These are phyloP conservation scores for Apamea monoglypha DNA, from an alignment of 2,888 invertebrate genomes.

Conservation along the genomic window DNA sequence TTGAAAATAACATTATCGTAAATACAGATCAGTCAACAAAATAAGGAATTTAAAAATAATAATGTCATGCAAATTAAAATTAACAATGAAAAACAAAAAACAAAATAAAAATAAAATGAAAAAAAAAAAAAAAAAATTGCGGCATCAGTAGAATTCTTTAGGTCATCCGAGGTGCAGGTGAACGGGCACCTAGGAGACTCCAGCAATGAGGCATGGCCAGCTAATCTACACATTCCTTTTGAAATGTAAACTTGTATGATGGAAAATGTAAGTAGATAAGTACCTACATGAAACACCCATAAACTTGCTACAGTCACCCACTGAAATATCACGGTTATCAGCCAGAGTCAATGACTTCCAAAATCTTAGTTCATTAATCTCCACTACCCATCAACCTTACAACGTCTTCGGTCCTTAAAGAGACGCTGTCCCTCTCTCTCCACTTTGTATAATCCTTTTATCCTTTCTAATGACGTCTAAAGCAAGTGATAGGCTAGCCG, in stretches of 20 bases:
- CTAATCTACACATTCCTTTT: neutral
- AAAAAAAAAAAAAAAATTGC: no score
- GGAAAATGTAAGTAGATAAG: neutral
- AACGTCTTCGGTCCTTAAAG: neutral
- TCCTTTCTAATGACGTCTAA: slow-evolving; percentile 46
- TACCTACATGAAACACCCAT: neutral
- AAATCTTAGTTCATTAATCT: slow-evolving; percentile 5
- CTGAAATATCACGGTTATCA: neutral
- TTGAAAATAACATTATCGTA: no score
- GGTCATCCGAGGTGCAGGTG: neutral
- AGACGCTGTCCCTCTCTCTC: slow-evolving; percentile 16
- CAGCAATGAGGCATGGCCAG: neutral
- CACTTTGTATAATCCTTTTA: slow-evolving; percentile 40
- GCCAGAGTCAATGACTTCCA: neutral
- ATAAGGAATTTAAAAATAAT: no score
- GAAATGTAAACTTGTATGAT: neutral
- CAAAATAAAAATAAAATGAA: no score
- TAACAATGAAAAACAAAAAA: no score
- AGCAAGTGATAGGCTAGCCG: slow-evolving; percentile 42
- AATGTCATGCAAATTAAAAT: no score
- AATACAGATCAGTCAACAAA: no score
- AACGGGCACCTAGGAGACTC: neutral
- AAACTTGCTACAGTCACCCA: neutral
- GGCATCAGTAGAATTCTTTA: neutral
- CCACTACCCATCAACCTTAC: neutral